Conservation (phyloP, 2,888 invertebrate species). For the Odontocerum albicorne region DNA sequence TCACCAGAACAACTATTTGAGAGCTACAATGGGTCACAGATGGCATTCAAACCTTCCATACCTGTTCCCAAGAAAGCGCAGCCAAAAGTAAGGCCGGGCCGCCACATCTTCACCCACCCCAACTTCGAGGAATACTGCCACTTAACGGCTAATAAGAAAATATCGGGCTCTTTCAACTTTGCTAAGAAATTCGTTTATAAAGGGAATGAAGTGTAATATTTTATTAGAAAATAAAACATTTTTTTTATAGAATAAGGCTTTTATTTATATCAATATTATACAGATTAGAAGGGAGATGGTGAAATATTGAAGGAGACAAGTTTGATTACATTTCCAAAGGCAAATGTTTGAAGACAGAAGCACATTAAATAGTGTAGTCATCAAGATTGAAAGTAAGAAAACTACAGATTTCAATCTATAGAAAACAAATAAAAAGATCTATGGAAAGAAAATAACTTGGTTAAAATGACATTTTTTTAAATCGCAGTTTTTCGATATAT, state of each 20-base stretch:
- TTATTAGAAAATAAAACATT: constrained; percentile 1
- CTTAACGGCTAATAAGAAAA: constrained; percentile 38
- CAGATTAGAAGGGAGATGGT: too few relatives aligned
- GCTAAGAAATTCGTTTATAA: constrained; percentile 14
- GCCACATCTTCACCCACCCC: constrained; percentile 49
- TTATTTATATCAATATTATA: too few relatives aligned
- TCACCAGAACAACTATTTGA: constrained; percentile 64
- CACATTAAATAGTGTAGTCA: too few relatives aligned
- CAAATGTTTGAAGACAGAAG: too few relatives aligned
- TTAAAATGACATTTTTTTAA: too few relatives aligned
- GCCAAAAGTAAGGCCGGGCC: constrained; percentile 43
- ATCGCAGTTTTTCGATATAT: too few relatives aligned
- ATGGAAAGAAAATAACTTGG: too few relatives aligned
- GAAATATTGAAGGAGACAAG: too few relatives aligned
- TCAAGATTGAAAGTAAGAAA: too few relatives aligned
- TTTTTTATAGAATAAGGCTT: not conserved
- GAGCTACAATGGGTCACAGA: constrained; percentile 67
- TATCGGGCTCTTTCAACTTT: constrained; percentile 32
- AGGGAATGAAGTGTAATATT: constrained; percentile 9
- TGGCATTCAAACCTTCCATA: constrained; percentile 74
- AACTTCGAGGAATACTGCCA: constrained; percentile 52
- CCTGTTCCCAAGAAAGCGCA: constrained; percentile 60
- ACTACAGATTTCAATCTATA: too few relatives aligned
- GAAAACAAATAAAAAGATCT: too few relatives aligned
- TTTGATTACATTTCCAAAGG: too few relatives aligned